Base-by-base conservation (phyloP, 2,113 vertebrate species). In the Nanorana parkeri region DNA sequence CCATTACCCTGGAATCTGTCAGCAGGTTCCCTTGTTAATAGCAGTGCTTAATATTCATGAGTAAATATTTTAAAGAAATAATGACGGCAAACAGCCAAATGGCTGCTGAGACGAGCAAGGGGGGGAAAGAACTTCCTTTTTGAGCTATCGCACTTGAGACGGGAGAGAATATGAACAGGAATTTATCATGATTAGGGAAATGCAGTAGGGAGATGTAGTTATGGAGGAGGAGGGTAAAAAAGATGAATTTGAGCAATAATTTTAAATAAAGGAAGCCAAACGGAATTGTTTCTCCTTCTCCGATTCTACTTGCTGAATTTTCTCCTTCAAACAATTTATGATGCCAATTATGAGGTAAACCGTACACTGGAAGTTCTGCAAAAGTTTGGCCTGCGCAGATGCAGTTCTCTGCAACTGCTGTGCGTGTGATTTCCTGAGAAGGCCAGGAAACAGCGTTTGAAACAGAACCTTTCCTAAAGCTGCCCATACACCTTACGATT, bases 11-110 rank as follows among this genome's bases (percentile, higher is more conserved):
- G 5, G 80, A 60, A 83, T 58, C 80, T 83, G 80, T 83, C 56
- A 58, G 67, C 29, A 52, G 74, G 21, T 52, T 79, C 83, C 77
- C 85, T 77, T 78, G 80, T 85, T 78, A 84, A 85, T 85, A 83
- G 82, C 80, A 58, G 63, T 47, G 80, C 85, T 85, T 86, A 85
- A 85, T 86, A 85, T 86, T 86, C 85, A 85, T 85, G 84, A 86
- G 85, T 78, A 77, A 78, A 85, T 86, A 84, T 85, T 85, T 86
- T 74, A 86, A 81, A 83, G 81, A 83, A 83, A 83, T 83, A 83
- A 83, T 76, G 71, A 68, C 72, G 71, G 80, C 80, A 83, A 83
- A 83, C 80, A 76, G 80, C 80, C 80, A 83, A 83, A 83, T 75
- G 51, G 80, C 68, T 76, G 80, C 80, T 68, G 72, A 83, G 80